Base-by-base conservation (phyloP, 2,113 vertebrate species). In the Fulmarus glacialis region DNA sequence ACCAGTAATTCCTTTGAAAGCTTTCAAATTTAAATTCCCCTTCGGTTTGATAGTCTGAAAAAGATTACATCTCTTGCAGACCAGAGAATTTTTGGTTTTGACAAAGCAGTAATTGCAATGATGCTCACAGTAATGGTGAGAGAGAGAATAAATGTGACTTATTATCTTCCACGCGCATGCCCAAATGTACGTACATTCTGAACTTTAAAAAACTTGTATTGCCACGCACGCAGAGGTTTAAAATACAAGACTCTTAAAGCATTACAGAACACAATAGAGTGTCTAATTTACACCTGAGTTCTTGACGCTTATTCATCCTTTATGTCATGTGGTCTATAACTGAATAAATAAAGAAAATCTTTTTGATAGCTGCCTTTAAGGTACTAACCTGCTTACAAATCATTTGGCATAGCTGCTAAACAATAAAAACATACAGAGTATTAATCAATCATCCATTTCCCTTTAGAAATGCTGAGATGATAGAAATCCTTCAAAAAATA, bases 311-410 rank as follows among this genome's bases (percentile, higher is more conserved):
- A 50, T 42, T 87, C 52, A n/a, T 87, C 66, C 38, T 97, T 92
- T 92, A 68, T 68, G 34, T 87, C 89, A 81, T 92, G 85, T 67
- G 48, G 50, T 87, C 82, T 93, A 7, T 79, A 95, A 98, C 52
- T 82, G 91, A 97, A 96, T 55, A 93, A 94, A 94, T 52, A 8
- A 92, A 85, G 78, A 86, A 94, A 82, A n/a, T 8, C 5, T 78
- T 91, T 79, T 56, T 74, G 36, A 59, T 26, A 87, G 71, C 68
- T 81, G 67, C 38, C 77, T 92, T 64, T 56, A 80, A 91, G 82
- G 6, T 73, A 81, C 15, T 81, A 91, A 90, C 36, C 68, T 90
- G 43, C 82, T 60, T 67, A 62, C 53, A 80, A 68, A 94, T 82
- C 4, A 56, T 56, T 87, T 77, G 85, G 11, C 8, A n/a, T 26